phyloP scores from a whole-genome alignment of 2,888 invertebrate species.

The Bombylius major region DNA sequence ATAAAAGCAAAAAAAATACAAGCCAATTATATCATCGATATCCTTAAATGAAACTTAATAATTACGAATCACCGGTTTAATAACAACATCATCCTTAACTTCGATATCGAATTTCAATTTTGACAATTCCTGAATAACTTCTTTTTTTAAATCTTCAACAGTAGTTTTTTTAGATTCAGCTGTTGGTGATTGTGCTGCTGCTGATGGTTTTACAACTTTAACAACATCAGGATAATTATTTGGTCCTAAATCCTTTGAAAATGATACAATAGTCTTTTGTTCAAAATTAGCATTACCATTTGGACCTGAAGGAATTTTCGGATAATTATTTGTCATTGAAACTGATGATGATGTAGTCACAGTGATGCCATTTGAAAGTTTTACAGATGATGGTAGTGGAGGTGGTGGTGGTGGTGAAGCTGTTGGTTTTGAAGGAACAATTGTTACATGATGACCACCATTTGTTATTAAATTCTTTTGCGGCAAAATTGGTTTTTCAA shows the following conservation, averaged over 20 bases:
- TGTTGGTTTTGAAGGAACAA: too few relatives aligned
- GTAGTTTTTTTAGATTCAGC: neutral
- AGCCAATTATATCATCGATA: too few relatives aligned
- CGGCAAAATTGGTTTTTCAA: neutral
- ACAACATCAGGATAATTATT: constrained; percentile 33
- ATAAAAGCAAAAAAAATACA: too few relatives aligned
- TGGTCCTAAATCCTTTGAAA: constrained; percentile 29
- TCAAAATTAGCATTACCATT: constrained; percentile 25
- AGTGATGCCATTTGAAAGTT: constrained; percentile 6
- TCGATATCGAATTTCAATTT: constrained; percentile 34
- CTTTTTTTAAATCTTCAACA: constrained; percentile 12
- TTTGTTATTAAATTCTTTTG: neutral
- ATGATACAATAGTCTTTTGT: constrained; percentile 30
- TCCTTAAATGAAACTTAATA: neutral
- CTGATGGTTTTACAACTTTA: constrained; percentile 17
- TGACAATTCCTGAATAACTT: constrained; percentile 24
- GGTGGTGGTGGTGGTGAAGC: too few relatives aligned
- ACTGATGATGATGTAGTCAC: too few relatives aligned
- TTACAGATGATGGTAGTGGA: too few relatives aligned
- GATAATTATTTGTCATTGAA: constrained; percentile 9
- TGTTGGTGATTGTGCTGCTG: neutral
- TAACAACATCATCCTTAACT: constrained; percentile 24
- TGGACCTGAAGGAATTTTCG: neutral
- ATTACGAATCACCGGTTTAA: constrained; percentile 24
- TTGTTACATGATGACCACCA: neutral